These are phyloP conservation scores for Mus minutoides DNA, from an alignment of 2,797 vertebrate species.

Conservation along the genomic window DNA sequence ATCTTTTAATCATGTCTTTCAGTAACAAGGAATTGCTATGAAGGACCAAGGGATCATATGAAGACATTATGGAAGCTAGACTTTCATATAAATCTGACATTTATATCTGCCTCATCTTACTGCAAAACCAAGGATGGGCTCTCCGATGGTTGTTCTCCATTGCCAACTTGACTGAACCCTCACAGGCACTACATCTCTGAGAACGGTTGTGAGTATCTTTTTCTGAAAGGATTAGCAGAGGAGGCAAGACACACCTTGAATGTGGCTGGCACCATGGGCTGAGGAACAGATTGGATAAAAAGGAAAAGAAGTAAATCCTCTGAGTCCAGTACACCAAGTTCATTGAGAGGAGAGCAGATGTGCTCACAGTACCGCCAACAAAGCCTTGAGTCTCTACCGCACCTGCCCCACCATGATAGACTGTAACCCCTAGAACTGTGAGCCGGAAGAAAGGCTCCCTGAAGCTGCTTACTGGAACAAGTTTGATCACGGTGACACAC, in stretches of 20 bases:
- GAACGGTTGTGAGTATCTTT: not conserved
- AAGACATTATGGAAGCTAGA: not conserved
- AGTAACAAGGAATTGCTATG: not conserved
- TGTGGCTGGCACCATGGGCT: not conserved
- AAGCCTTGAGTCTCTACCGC: not conserved
- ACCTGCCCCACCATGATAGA: not conserved
- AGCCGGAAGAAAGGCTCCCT: not conserved
- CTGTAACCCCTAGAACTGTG: not conserved
- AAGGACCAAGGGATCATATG: not conserved
- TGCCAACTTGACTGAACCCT: not conserved
- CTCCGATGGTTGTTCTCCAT: not conserved
- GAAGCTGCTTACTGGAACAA: not conserved
- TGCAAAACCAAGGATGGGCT: fast-evolving
- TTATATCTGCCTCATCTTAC: not conserved
- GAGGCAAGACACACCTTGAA: not conserved
- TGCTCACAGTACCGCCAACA: not conserved
- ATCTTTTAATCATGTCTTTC: not conserved
- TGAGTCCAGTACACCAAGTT: too few relatives aligned
- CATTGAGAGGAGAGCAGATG: not conserved
- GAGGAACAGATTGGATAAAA: not conserved
- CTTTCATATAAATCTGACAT: not conserved
- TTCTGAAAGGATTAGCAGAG: not conserved
- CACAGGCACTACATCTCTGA: too few relatives aligned
- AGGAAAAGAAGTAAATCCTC: not conserved
- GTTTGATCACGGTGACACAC: not conserved